phyloP scores from a whole-genome alignment of 2,113 vertebrate species.

The Rhegmatorhina hoffmannsi region DNA sequence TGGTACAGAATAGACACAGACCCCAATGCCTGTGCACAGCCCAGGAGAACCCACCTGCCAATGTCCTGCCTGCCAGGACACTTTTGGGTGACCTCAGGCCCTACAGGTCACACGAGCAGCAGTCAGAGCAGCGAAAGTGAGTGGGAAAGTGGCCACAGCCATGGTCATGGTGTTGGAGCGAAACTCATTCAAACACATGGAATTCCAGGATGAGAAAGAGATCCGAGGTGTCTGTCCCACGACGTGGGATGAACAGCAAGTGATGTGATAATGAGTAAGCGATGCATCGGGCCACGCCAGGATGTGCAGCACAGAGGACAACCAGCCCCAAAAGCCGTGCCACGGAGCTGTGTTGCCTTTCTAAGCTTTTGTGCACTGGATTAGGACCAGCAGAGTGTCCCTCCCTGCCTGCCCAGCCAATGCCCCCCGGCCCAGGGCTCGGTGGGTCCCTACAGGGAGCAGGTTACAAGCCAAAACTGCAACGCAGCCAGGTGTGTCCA shows the following conservation, averaged over 20 bases:
- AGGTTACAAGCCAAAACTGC: background rate
- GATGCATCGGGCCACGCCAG: rapidly evolving
- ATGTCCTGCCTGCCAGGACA: rapidly evolving
- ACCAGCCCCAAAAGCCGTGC: rapidly evolving
- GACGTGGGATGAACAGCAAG: background rate
- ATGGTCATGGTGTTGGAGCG: background rate
- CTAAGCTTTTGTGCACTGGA: rapidly evolving
- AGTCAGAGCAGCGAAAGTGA: rapidly evolving
- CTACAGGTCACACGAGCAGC: rapidly evolving
- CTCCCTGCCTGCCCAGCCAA: rapidly evolving
- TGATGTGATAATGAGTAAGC: rapidly evolving
- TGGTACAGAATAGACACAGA: background rate
- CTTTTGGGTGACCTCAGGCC: background rate
- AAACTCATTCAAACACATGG: background rate
- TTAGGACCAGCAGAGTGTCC: background rate
- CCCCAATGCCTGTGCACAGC: rapidly evolving
- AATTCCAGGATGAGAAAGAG: background rate
- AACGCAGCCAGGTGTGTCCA: background rate
- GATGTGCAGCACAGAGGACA: rapidly evolving
- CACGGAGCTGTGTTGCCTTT: background rate
- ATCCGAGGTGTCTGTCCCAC: rapidly evolving
- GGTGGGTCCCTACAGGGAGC: rapidly evolving
- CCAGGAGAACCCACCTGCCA: background rate
- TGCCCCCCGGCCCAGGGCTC: rapidly evolving
- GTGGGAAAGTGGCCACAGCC: background rate